phyloP scores from a whole-genome alignment of 2,113 vertebrate genomes.

The Pluvialis apricaria region DNA sequence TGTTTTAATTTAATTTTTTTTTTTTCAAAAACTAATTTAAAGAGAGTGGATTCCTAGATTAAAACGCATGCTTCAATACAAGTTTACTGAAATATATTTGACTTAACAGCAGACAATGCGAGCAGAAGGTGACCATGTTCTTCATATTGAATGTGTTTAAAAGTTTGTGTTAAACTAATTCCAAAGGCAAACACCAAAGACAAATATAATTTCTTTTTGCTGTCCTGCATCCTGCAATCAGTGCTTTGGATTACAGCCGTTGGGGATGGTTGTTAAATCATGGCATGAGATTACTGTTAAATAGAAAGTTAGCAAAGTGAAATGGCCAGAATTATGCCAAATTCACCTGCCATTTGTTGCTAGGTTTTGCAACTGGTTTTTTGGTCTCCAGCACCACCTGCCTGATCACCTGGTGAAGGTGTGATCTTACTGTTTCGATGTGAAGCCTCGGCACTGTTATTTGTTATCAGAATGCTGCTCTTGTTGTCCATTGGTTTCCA shows the following conservation, averaged over 20 bases:
- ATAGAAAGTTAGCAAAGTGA: background rate
- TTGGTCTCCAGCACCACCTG: background rate
- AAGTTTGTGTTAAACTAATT: constrained; percentile 3
- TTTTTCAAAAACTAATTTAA: background rate
- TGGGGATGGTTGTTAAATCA: background rate
- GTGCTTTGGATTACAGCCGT: background rate
- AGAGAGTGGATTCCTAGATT: background rate
- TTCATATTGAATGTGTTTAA: background rate
- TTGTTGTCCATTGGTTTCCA: background rate
- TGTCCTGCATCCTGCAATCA: background rate
- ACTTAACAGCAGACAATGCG: background rate
- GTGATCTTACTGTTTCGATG: background rate
- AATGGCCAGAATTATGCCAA: background rate
- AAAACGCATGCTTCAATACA: background rate
- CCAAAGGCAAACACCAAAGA: background rate
- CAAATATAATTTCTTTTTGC: constrained; percentile 1
- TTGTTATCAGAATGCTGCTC: background rate
- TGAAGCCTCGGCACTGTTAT: background rate
- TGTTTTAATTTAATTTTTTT: background rate
- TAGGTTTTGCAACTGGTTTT: background rate
- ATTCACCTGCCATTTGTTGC: background rate
- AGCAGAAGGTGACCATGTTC: background rate
- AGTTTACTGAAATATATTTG: background rate
- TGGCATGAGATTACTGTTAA: background rate
- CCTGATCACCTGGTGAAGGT: background rate